These are phyloP conservation scores for Drosophila multiciliata DNA, from an alignment of 2,888 invertebrate species.

Conservation along the genomic window DNA sequence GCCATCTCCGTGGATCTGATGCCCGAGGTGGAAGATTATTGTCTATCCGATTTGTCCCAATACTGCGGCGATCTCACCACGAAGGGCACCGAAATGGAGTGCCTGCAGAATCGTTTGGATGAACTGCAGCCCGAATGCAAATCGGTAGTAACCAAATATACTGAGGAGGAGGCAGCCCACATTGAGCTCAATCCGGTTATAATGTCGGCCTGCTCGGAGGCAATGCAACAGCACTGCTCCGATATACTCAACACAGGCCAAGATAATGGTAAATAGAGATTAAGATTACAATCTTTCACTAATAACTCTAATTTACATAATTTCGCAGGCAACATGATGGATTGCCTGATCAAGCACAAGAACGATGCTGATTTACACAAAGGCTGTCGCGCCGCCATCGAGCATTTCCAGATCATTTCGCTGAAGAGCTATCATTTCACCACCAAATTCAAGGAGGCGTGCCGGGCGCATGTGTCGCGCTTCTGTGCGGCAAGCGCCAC, in stretches of 20 bases:
- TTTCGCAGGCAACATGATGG: slow-evolving; percentile 91
- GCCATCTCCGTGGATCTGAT: slow-evolving; percentile 96
- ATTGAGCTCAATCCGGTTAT: slow-evolving; percentile 96
- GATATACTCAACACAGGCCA: slow-evolving; percentile 88
- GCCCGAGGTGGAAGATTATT: slow-evolving; percentile 96
- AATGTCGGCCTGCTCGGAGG: slow-evolving; percentile 91
- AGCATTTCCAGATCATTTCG: slow-evolving; percentile 98
- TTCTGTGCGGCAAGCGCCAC: slow-evolving; percentile 90
- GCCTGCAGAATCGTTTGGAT: slow-evolving; percentile 94
- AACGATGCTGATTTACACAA: slow-evolving; percentile 92
- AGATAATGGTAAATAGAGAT: slow-evolving; percentile 87
- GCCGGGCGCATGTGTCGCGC: slow-evolving; percentile 91
- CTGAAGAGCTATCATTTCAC: slow-evolving; percentile 97
- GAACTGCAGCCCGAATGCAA: slow-evolving; percentile 89
- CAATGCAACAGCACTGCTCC: slow-evolving; percentile 91
- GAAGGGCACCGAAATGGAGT: slow-evolving; percentile 96
- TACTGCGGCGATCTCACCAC: slow-evolving; percentile 94
- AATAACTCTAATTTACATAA: background rate
- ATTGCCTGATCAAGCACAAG: slow-evolving; percentile 96
- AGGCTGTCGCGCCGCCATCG: slow-evolving; percentile 96
- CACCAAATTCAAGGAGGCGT: slow-evolving; percentile 97
- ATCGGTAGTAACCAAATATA: slow-evolving; percentile 91
- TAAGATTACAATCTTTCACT: background rate
- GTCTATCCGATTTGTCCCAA: slow-evolving; percentile 93
- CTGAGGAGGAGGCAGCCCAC: slow-evolving; percentile 95